A percentile compares a stretch with the other conserved stretches of the same genome.
phyloP scores from a whole-genome alignment of 2,888 invertebrate species.

The Eledona agricola region DNA sequence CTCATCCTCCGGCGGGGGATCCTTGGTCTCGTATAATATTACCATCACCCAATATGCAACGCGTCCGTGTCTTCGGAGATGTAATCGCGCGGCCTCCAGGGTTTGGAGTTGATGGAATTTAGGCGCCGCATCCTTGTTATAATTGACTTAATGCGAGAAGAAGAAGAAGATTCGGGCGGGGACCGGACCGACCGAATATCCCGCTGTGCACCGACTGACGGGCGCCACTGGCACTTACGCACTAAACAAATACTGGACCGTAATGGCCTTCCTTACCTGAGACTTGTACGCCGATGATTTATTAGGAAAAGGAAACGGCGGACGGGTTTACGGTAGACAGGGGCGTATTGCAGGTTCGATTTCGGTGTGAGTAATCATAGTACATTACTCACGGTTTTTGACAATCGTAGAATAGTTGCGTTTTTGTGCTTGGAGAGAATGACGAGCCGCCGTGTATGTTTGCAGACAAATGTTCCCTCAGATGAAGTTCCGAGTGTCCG shows the following conservation, averaged over 20 bases:
- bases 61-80: too few species aligned
- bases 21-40: not conserved
- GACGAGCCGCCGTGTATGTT: constrained; percentile 45
- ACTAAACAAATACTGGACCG: constrained; percentile 56
- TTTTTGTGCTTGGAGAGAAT: too few species aligned
- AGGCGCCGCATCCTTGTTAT: constrained; percentile 33
- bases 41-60: constrained; percentile 1
- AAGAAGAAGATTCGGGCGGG: constrained; percentile 37
- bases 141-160: constrained; percentile 36
- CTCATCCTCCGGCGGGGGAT: not conserved
- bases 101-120: constrained; percentile 33
- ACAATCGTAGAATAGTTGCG: too few species aligned
- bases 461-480: constrained; percentile 99
- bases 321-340: too few species aligned
- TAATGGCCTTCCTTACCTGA: constrained; percentile 54
- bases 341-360: too few species aligned
- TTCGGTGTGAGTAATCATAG: too few species aligned
- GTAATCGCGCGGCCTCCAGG: too few species aligned
- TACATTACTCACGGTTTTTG: too few species aligned
- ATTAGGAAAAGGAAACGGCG: constrained; percentile 19
- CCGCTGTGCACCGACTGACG: constrained; percentile 55
- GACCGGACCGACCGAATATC: constrained; percentile 39
- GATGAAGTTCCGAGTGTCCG: constrained; percentile 98
- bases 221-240: constrained; percentile 56
- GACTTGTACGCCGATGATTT: constrained; percentile 24